A percentile compares a stretch with the other conserved stretches of the same genome.
These are phyloP conservation scores for Lepus oiostolus DNA, from an alignment of 2,797 vertebrate species.

Conservation along the genomic window DNA sequence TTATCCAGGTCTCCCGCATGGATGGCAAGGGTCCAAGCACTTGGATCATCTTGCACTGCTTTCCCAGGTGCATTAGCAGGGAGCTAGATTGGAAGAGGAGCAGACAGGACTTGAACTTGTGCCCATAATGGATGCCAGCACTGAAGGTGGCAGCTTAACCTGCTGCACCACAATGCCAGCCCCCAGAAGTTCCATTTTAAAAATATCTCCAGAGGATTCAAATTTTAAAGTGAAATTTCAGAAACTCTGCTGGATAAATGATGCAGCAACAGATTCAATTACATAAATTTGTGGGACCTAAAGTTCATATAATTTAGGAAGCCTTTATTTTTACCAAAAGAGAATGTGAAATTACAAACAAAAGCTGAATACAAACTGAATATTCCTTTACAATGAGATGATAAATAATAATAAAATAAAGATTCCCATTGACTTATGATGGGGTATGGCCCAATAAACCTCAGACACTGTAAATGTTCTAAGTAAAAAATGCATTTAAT, in stretches of 20 bases:
- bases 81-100: too few species aligned
- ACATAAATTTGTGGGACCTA: not conserved
- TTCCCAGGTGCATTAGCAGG: too few species aligned
- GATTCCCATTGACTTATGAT: not conserved
- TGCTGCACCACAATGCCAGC: too few species aligned
- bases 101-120: too few species aligned
- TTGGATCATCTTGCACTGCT: too few species aligned
- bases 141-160: too few species aligned
- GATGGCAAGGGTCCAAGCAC: too few species aligned
- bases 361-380: constrained; percentile 3
- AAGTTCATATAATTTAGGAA: not conserved
- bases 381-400: constrained; percentile 28
- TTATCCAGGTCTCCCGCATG: too few species aligned
- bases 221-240: not conserved
- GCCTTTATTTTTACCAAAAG: not conserved
- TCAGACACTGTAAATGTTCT: too few species aligned
- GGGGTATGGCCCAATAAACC: too few species aligned
- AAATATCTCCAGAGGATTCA: not conserved
- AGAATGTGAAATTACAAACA: not conserved
- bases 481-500: too few species aligned
- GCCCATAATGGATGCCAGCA: too few species aligned
- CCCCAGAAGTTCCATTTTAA: not conserved
- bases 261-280: not conserved
- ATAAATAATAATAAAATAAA: not conserved
- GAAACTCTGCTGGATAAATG: not conserved